phyloP scores from a whole-genome alignment of 1,140 invertebrate species.

The Frieseomelitta varia region DNA sequence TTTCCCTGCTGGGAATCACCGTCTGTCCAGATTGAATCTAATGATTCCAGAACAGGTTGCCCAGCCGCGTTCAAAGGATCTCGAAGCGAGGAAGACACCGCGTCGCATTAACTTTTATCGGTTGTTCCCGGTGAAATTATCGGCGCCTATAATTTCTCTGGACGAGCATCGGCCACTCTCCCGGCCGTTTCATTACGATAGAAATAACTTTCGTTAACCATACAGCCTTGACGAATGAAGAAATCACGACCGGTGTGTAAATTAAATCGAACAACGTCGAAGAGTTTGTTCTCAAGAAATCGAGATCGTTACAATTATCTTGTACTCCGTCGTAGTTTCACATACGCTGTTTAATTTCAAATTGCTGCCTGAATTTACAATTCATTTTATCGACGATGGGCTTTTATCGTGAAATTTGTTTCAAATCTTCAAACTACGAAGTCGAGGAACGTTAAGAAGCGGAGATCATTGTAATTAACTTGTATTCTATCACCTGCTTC shows the following conservation, averaged over 20 bases:
- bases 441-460: background rate
- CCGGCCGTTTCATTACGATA: slow-evolving; percentile 20
- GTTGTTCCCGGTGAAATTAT: slow-evolving; percentile 44
- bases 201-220: background rate
- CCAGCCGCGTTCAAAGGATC: slow-evolving; percentile 35
- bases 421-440: background rate
- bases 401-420: background rate
- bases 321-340: background rate
- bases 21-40: slow-evolving; percentile 20
- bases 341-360: background rate
- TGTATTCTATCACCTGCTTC: no score
- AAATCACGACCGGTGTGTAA: background rate
- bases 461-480: background rate
- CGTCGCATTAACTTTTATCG: slow-evolving; percentile 50
- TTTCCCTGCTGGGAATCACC: slow-evolving; percentile 36
- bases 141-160: slow-evolving; percentile 37
- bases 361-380: background rate
- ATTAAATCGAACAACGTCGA: background rate
- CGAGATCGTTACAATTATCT: background rate
- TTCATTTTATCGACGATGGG: background rate
- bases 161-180: background rate
- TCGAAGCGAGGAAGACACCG: slow-evolving; percentile 28
- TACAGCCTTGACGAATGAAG: background rate
- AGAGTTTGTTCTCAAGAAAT: background rate
- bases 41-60: slow-evolving; percentile 57